Conservation (phyloP, 2,888 invertebrate genomes). For the Teinopalpus imperialis region DNA sequence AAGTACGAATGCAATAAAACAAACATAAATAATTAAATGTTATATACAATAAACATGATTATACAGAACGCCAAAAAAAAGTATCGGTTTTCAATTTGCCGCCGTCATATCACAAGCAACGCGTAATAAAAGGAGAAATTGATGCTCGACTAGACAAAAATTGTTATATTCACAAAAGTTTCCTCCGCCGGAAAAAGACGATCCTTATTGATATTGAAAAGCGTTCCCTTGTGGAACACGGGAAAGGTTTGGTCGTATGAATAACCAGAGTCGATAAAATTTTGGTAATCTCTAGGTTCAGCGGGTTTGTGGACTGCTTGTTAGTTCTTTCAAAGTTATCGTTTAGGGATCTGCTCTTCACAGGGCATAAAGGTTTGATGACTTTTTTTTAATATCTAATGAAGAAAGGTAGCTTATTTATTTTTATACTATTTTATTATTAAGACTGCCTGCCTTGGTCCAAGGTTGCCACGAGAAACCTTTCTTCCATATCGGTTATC, state of each 20-base stretch:
- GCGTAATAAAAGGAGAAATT: constrained; percentile 45
- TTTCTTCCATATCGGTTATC: no score
- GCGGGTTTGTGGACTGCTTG: background rate
- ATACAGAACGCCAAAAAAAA: constrained; percentile 1
- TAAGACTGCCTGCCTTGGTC: no score
- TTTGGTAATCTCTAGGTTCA: constrained; percentile 49
- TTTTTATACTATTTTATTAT: no score
- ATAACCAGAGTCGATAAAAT: constrained; percentile 63
- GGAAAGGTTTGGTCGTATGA: constrained; percentile 55
- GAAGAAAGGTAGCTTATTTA: no score
- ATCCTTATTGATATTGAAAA: constrained; percentile 71
- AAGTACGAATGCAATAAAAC: no score
- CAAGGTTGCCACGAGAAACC: no score
- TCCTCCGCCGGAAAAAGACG: constrained; percentile 40
- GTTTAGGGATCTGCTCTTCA: constrained; percentile 1
- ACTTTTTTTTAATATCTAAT: no score
- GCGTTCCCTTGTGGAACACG: constrained; percentile 39
- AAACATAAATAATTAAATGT: constrained; percentile 3
- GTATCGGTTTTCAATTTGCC: constrained; percentile 21
- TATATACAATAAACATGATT: constrained; percentile 14
- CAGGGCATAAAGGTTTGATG: background rate
- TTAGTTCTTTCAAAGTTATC: constrained; percentile 8
- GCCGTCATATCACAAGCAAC: constrained; percentile 27
- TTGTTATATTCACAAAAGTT: constrained; percentile 61
- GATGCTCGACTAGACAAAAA: constrained; percentile 51